These are phyloP conservation scores for Aldabrachelys gigantea DNA, from an alignment of 2,113 vertebrate genomes.

Conservation along the genomic window DNA sequence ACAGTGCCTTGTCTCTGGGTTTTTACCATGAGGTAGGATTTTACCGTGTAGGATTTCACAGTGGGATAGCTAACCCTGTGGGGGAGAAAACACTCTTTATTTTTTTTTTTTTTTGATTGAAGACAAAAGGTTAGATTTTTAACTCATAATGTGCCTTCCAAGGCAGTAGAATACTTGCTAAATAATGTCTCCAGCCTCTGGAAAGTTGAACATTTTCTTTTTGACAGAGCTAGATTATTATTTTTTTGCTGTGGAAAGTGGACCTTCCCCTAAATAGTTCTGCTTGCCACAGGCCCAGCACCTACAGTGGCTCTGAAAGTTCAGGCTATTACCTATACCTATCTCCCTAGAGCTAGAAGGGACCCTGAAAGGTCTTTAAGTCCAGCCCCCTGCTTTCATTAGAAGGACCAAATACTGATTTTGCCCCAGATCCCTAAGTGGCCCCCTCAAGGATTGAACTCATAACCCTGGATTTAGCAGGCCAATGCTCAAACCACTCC, in stretches of 20 bases:
- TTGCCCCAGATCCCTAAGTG: no score
- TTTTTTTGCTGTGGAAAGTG: not conserved
- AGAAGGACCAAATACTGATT: no score
- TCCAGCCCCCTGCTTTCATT: no score
- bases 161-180: not conserved
- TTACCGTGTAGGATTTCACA: not conserved
- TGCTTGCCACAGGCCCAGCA: accelerated
- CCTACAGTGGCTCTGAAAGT: accelerated
- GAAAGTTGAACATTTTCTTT: accelerated
- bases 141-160: not conserved
- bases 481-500: no score
- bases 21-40: no score
- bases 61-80: not conserved
- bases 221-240: not conserved
- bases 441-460: no score
- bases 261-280: accelerated
- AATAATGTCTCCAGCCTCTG: not conserved
- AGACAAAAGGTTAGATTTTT: not conserved
- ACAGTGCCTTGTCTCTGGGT: not conserved
- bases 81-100: not conserved
- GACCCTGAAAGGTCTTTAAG: no score
- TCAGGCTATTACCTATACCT: not conserved
- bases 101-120: not conserved
- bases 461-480: no score
- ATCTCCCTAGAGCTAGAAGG: no score